Evolutionary conservation across 2,888 invertebrate genomes (phyloP).

Genomic region (Tetragonisca angustula): DNA sequence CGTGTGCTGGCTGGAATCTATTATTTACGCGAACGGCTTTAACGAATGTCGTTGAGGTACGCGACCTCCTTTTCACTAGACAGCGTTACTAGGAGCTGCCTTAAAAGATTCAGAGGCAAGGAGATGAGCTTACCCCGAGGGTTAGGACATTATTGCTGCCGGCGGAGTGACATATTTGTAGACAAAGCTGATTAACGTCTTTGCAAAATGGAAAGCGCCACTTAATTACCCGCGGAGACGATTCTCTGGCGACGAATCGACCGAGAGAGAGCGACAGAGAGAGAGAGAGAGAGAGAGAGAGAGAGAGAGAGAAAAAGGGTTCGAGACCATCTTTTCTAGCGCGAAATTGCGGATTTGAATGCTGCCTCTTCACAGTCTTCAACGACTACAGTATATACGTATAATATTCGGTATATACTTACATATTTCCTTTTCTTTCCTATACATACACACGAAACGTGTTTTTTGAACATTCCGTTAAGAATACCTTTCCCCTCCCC

Average conservation of each 20-base stretch:
- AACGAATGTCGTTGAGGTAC: conserved; percentile 69
- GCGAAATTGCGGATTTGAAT: conserved; percentile 51
- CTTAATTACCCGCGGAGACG: conserved; percentile 41
- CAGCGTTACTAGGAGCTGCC: conserved; percentile 45
- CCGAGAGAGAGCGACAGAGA: background rate
- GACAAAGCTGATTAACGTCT: conserved; percentile 72
- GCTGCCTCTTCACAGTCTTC: conserved; percentile 53
- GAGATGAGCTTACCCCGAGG: conserved; percentile 65
- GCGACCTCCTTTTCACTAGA: conserved; percentile 64
- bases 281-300: too few species aligned
- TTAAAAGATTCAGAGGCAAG: conserved; percentile 72
- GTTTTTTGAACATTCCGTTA: conserved; percentile 46
- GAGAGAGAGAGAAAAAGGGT: too few species aligned
- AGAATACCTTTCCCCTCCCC: conserved; percentile 28
- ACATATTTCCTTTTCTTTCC: conserved; percentile 1
- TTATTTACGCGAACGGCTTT: conserved; percentile 67
- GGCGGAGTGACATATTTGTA: conserved; percentile 60
- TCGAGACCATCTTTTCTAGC: too few species aligned
- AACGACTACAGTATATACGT: conserved; percentile 2
- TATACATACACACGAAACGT: conserved; percentile 25
- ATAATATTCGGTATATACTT: conserved; percentile 19
- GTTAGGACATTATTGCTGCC: conserved; percentile 67
- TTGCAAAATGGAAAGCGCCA: conserved; percentile 53
- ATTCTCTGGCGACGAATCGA: conserved; percentile 23
- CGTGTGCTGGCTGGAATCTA: conserved; percentile 43